Conservation (phyloP, 2,888 invertebrate genomes). For the Calameuta idolon region DNA sequence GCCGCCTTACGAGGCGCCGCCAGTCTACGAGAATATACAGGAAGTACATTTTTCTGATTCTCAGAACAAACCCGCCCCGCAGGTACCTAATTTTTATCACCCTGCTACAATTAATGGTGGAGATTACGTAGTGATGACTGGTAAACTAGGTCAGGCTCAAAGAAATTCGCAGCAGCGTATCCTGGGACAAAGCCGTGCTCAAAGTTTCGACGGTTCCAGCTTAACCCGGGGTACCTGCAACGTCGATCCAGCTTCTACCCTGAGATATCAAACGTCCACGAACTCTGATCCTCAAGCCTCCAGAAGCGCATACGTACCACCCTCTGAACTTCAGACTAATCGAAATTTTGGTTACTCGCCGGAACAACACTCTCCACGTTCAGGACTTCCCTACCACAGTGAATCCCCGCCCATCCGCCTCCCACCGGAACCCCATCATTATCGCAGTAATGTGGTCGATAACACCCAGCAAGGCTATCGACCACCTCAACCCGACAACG, state of each 20-base stretch:
- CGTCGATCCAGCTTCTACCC: constrained; percentile 40
- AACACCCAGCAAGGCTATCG: constrained; percentile 44
- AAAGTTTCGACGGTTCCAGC: constrained; percentile 56
- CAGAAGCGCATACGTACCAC: constrained; percentile 60
- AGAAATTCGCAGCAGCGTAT: constrained; percentile 35
- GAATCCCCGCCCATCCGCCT: constrained; percentile 55
- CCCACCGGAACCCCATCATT: constrained; percentile 54
- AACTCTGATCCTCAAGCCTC: constrained; percentile 55
- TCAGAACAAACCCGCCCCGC: constrained; percentile 66
- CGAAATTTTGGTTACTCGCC: constrained; percentile 40
- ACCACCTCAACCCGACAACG: constrained; percentile 45
- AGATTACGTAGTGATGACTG: constrained; percentile 88
- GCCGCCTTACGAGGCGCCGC: constrained; percentile 70
- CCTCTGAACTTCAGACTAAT: constrained; percentile 59
- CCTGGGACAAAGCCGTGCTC: constrained; percentile 40
- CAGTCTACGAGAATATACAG: constrained; percentile 75
- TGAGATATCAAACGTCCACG: constrained; percentile 38
- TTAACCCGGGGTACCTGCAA: constrained; percentile 25
- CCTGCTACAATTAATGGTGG: constrained; percentile 78
- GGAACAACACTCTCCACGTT: constrained; percentile 53
- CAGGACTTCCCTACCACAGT: constrained; percentile 51
- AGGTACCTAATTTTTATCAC: constrained; percentile 64
- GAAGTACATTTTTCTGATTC: constrained; percentile 66
- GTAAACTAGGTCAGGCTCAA: constrained; percentile 66
- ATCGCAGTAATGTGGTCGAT: constrained; percentile 47